Evolutionary conservation across 92 coral and sea anemone genomes (phyloP).

Genomic region (Palythoa grandis): DNA sequence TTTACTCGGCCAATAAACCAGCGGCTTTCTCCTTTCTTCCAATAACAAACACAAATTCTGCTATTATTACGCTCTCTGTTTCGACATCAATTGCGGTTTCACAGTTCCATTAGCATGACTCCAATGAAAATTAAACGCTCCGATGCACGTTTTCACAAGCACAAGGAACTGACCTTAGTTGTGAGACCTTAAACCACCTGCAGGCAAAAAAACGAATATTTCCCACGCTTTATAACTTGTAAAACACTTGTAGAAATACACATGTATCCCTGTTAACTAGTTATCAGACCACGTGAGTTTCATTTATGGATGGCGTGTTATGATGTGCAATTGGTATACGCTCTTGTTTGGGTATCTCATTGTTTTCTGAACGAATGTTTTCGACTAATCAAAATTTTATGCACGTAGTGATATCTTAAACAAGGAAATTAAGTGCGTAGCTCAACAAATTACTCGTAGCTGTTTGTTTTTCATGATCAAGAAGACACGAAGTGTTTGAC

Average conservation of each 20-base stretch:
- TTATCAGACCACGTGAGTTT: neutral
- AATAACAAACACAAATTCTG: slow-evolving; percentile 45
- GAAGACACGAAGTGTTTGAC: neutral
- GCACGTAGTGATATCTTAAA: slow-evolving; percentile 23
- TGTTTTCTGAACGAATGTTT: neutral
- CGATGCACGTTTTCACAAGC: slow-evolving; percentile 13
- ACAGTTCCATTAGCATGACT: slow-evolving; percentile 40
- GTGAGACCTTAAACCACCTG: slow-evolving; percentile 18
- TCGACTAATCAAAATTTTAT: slow-evolving; percentile 35
- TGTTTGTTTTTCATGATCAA: neutral
- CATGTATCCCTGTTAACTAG: neutral
- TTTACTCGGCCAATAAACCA: slow-evolving; percentile 43
- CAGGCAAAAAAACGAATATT: slow-evolving; percentile 9
- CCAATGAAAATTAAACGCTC: slow-evolving; percentile 43
- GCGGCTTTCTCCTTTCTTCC: slow-evolving; percentile 29
- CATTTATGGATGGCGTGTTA: neutral
- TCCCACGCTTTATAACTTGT: slow-evolving; percentile 38
- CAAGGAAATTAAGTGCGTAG: neutral
- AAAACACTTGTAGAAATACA: slow-evolving; percentile 8
- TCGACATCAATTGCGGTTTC: slow-evolving; percentile 45
- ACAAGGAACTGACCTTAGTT: slow-evolving; percentile 1
- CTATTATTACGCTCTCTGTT: slow-evolving; percentile 29
- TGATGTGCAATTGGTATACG: neutral
- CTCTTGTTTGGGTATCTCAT: neutral
- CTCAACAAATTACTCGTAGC: neutral